Base-by-base conservation (phyloP, 1,140 invertebrate species). In the Oreohelix idahoensis region DNA sequence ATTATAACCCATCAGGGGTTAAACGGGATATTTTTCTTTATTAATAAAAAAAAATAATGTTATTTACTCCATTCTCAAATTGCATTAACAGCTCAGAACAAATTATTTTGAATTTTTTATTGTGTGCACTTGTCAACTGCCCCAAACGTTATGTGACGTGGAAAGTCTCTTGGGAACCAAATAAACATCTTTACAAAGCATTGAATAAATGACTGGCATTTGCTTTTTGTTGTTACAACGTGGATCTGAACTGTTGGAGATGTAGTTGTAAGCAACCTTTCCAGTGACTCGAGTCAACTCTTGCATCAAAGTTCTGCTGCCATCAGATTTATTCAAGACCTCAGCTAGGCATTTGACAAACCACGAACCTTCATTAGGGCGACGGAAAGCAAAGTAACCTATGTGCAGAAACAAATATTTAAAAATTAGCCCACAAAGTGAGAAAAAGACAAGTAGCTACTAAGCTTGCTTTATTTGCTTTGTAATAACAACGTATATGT, bases 311-410 rank as follows among this genome's bases (percentile, higher is more conserved):
- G 98, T 97, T 82, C 95, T 94, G 29, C 95, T 94, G 5, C 78
- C 58, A 38, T 84, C 85, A 76, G 78, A 75, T 84, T 94, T 94
- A 51, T 94, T 93, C 20, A 99, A 91, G 88, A 97, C 96, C 17
- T 95, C 92, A 89, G 96, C 96, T 0, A 99, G 93, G 11, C 97
- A 95, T 93, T 98, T 97, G 92, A 99, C 96, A 89, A 98, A 99
- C 98, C 98, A 99, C 0, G 97, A 98, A 32, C 92, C 92, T 42
- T 88, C 93, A 20, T 95, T 96, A 20, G 97, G 97, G 89, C 98
- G 98, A 83, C 98, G 95, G 97, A 98, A 99, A 0, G 97, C 98
- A 92, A 95, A 99, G 92, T 95, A 97, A 81, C 96, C 96, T 96
- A 81, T n/a, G 81, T 81, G 13, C 38, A 69, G 82, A 17, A 42